These are phyloP conservation scores for Toxotes chatareus DNA, from an alignment of 2,113 vertebrate genomes.

Conservation along the genomic window DNA sequence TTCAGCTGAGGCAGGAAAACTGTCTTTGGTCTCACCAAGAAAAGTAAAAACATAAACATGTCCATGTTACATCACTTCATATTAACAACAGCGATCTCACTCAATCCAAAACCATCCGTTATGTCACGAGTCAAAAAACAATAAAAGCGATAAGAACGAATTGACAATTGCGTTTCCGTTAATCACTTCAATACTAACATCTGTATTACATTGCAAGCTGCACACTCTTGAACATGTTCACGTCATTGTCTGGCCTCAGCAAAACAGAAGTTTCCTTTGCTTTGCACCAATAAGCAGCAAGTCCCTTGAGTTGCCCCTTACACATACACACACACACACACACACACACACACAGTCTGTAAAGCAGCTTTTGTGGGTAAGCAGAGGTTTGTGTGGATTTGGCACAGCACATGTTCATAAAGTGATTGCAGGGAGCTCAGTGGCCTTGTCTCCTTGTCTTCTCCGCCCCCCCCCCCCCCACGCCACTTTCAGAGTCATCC, in stretches of 20 bases:
- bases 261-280: constrained; percentile 35
- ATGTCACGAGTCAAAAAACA: no score
- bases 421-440: constrained; percentile 67
- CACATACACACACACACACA: constrained; percentile 18
- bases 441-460: constrained; percentile 51
- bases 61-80: no score
- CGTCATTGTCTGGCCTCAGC: constrained; percentile 30
- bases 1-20: no score
- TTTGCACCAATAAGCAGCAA: constrained; percentile 12
- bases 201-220: neutral
- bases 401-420: constrained; percentile 69
- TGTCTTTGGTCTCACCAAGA: no score
- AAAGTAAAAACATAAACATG: no score
- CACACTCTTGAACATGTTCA: neutral
- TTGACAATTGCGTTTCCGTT: neutral
- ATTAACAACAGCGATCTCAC: no score
- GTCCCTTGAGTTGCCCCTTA: constrained; percentile 20
- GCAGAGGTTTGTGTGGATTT: constrained; percentile 62
- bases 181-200: constrained; percentile 2
- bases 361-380: constrained; percentile 54
- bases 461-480: constrained; percentile 23
- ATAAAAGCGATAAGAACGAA: neutral
- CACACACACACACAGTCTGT: constrained; percentile 17
- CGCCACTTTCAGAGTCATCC: constrained; percentile 76
- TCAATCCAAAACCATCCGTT: no score